A percentile compares a stretch with the other conserved stretches of the same genome.
Conservation (phyloP, 2,888 invertebrate species). For the Merodon equestris region DNA sequence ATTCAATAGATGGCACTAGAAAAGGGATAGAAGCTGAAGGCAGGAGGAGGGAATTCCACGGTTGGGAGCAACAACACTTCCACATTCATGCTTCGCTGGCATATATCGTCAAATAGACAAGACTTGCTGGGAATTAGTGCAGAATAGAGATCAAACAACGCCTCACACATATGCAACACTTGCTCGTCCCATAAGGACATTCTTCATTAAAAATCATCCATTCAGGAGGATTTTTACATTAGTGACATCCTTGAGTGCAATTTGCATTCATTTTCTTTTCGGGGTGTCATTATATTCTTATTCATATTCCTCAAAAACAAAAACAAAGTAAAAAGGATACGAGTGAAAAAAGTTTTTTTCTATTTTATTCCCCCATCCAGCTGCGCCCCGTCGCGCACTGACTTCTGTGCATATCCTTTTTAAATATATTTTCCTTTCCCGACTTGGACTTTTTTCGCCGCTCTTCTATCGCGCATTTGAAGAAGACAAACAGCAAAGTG, state of each 20-base stretch:
- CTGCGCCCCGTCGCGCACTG: too few relatives aligned
- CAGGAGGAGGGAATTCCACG: background rate
- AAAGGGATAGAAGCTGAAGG: conserved; percentile 34
- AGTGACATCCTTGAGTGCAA: conserved; percentile 69
- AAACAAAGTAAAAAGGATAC: conserved; percentile 3
- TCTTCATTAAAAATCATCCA: conserved; percentile 69
- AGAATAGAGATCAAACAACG: conserved; percentile 53
- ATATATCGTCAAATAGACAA: background rate
- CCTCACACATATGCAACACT: too few relatives aligned
- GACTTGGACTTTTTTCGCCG: conserved; percentile 28
- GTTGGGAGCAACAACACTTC: conserved; percentile 56
- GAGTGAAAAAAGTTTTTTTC: conserved; percentile 4
- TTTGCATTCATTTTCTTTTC: conserved; percentile 67
- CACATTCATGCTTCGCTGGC: conserved; percentile 12
- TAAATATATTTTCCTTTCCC: background rate
- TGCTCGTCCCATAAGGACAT: conserved; percentile 55
- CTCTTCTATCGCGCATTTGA: conserved; percentile 29
- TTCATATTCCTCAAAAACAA: conserved; percentile 53
- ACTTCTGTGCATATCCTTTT: background rate
- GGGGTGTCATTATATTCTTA: conserved; percentile 62
- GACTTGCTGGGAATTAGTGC: conserved; percentile 53
- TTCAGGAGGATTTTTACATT: conserved; percentile 68
- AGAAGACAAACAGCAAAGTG: conserved; percentile 62
- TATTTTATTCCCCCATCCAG: too few relatives aligned
- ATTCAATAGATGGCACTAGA: conserved; percentile 67